Evolutionary conservation across 2,797 vertebrate species (phyloP), one percentile per base, ranked within the genome.

Genomic region (Catharus ustulatus): DNA sequence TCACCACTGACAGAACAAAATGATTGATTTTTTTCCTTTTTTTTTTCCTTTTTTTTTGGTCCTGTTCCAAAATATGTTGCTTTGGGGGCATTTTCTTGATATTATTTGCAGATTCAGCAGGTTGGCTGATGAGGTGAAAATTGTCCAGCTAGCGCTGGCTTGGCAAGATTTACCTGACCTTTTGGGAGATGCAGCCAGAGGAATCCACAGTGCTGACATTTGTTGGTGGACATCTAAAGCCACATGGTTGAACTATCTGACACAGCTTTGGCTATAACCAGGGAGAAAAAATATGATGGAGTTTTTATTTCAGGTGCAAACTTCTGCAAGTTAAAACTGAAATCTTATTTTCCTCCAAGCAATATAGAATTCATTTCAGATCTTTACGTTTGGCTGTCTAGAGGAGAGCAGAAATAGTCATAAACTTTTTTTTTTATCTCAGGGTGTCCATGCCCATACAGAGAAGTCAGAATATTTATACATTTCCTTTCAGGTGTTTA

Each of bases 61-160:
- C 43, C 55, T 7, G 24, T 77, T 94, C 61, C 82, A 89, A 87
- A 75, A 42, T 66, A 40, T 23, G 51, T 64, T 87, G 72, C 51
- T 64, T 89, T 85, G 2, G 87, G 82, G 90, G 43, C 54, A 81
- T 89, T 87, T 95, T 88, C 83, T 88, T 72, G 62, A 83, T 75
- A 54, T 64, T 84, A 59, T 92, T 89, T 95, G 89, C 86, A 92
- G 92, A 94, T 79, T 86, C 78, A 92, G 86, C 81, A 89, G 24
- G 49, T 48, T 82, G 84, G 63, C 29, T 94, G 89, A 80, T 92
- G 92, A 92, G 54, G 66, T 94, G 71, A 76, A 77, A 87, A 84
- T 71, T 76, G 75, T 79, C 71, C 75, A 49, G 72, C 49, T 45
- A 61, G 42, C 19, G 52, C 51, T 79, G 89, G 49, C 80, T 89